Conservation (phyloP, 2,797 vertebrate species). For the Lithobates sylvaticus region DNA sequence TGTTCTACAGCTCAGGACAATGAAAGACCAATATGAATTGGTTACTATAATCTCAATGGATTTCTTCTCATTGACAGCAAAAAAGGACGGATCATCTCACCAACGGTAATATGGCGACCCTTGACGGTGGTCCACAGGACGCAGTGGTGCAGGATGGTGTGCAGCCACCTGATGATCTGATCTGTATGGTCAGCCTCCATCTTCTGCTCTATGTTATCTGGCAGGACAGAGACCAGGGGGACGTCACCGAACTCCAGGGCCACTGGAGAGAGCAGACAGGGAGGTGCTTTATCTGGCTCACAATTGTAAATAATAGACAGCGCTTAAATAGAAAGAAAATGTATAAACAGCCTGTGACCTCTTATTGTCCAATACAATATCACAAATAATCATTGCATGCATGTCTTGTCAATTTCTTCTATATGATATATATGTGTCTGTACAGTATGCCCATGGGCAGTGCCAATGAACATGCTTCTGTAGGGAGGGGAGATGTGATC, state of each 20-base stretch:
- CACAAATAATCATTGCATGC: neutral
- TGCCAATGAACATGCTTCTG: too few relatives aligned
- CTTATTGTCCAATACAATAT: neutral
- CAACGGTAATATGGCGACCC: constrained; percentile 86
- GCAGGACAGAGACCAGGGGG: constrained; percentile 84
- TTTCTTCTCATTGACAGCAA: too few relatives aligned
- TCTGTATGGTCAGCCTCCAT: constrained; percentile 74
- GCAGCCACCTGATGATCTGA: constrained; percentile 86
- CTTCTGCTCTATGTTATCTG: constrained; percentile 75
- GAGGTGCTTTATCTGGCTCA: neutral
- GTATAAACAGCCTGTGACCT: neutral
- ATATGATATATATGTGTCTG: too few relatives aligned
- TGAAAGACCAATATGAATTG: too few relatives aligned
- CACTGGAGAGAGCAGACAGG: constrained; percentile 73
- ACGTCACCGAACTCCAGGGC: constrained; percentile 82
- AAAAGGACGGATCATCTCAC: constrained; percentile 74
- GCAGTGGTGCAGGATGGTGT: constrained; percentile 85
- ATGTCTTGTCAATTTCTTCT: too few relatives aligned
- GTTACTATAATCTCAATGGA: too few relatives aligned
- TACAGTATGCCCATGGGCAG: too few relatives aligned
- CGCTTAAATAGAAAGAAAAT: constrained; percentile 7
- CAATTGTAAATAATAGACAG: constrained; percentile 4
- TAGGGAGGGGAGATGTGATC: too few relatives aligned
- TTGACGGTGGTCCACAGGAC: constrained; percentile 87
- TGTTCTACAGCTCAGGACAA: too few relatives aligned